Conservation (phyloP, 2,888 invertebrate genomes). For the Andrena bicolor region DNA sequence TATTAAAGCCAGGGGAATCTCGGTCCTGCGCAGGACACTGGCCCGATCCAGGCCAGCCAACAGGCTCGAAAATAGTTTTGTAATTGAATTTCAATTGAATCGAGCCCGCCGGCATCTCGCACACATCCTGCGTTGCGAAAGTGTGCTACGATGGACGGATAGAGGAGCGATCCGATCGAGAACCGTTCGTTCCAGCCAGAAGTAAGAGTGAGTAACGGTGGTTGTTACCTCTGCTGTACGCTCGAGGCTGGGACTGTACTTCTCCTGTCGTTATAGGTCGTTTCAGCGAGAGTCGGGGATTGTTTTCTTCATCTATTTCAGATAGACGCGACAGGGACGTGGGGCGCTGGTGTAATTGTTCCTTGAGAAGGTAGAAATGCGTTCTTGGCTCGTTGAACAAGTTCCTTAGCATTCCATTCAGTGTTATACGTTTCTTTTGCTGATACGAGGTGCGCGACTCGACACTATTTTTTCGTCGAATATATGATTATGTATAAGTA, state of each 20-base stretch:
- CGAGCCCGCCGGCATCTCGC: conserved; percentile 56
- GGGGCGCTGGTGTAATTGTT: not conserved
- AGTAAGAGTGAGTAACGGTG: conserved; percentile 70
- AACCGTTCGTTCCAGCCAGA: conserved; percentile 59
- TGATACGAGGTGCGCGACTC: no score
- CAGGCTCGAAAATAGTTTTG: conserved; percentile 66
- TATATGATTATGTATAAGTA: no score
- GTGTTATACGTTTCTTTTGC: not conserved
- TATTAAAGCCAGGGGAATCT: conserved; percentile 41
- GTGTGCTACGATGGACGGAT: conserved; percentile 62
- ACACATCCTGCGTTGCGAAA: conserved; percentile 71
- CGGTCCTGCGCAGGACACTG: conserved; percentile 53
- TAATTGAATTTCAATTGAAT: conserved; percentile 74
- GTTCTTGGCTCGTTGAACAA: not conserved
- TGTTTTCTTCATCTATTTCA: conserved; percentile 34
- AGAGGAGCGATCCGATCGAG: conserved; percentile 62
- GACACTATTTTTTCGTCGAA: no score
- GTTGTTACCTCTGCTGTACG: conserved; percentile 30
- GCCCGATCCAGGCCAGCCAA: conserved; percentile 51
- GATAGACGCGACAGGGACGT: not conserved
- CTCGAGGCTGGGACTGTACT: conserved; percentile 38
- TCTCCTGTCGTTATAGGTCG: conserved; percentile 40
- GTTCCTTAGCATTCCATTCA: not conserved
- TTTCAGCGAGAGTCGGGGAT: conserved; percentile 34
- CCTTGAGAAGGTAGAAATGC: not conserved